Evolutionary conservation across 2,888 invertebrate species (phyloP).

Genomic region (Blastobasis lacticolella): DNA sequence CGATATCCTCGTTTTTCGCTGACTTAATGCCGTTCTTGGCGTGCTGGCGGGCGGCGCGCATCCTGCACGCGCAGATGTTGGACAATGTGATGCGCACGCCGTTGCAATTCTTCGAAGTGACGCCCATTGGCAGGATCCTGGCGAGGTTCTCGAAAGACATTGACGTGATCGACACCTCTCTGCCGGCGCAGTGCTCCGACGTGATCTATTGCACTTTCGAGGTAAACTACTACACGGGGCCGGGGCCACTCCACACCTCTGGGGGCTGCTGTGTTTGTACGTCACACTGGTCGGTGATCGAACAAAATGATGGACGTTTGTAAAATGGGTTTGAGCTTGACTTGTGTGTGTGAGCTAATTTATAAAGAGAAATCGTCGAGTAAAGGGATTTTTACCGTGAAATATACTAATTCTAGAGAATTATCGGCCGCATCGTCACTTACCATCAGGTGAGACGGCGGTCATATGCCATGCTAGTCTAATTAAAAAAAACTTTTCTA

Average conservation of each 20-base stretch:
- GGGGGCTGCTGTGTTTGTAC: slow-evolving; percentile 2
- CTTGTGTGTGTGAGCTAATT: no score
- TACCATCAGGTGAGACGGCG: no score
- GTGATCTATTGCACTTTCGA: slow-evolving; percentile 81
- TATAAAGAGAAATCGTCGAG: no score
- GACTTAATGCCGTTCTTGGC: slow-evolving; percentile 81
- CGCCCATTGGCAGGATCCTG: slow-evolving; percentile 83
- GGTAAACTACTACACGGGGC: slow-evolving; percentile 62
- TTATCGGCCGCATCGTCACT: no score
- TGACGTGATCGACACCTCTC: slow-evolving; percentile 80
- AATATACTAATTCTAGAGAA: no score
- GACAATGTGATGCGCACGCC: slow-evolving; percentile 78
- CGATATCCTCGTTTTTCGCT: slow-evolving; percentile 77
- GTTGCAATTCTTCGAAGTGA: slow-evolving; percentile 85
- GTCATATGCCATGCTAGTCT: no score
- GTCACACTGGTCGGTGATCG: no score
- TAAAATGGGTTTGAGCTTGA: no score
- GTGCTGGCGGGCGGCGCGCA: slow-evolving; percentile 78
- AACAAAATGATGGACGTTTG: no score
- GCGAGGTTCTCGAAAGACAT: slow-evolving; percentile 84
- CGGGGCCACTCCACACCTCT: no score
- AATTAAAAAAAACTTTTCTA: no score
- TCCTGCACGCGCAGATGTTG: slow-evolving; percentile 76
- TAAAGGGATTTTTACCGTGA: no score
- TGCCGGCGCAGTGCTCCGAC: slow-evolving; percentile 79